Evolutionary conservation across 1,140 invertebrate genomes (phyloP), one percentile per base, ranked within the genome.

Genomic region (Drosophila suzukii): DNA sequence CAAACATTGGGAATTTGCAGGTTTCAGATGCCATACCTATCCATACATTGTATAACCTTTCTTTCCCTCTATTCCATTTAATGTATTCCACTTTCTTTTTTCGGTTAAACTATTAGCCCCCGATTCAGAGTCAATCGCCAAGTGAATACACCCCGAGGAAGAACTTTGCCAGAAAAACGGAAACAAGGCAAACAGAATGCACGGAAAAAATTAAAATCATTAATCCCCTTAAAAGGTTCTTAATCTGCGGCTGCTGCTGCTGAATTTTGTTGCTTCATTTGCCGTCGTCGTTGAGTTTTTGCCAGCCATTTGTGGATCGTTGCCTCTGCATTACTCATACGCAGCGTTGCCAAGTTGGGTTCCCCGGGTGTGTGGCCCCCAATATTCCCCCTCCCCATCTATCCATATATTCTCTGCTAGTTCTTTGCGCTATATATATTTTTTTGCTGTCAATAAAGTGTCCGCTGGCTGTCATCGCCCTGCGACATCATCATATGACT

Each of bases 201-300:
- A 72, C 44, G 43, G 47, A 63, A 77, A 88, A 80, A 84, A 63
- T 81, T 47, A 78, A 84, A 78, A 78, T 66, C 75, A 75, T 72
- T 89, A 91, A 91, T 91, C 80, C 90, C 85, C 73, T 91, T 91
- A 91, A 91, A 91, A 91, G 90, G 90, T 91, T 91, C 84, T 90
- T 91, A 91, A 91, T 86, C 90, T 90, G 79, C 55, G 74, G 79
- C 90, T 77, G 66, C 76, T 82, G 84, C 77, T 85, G 75, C 61
- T 79, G 77, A 75, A 81, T 83, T 76, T 77, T 79, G 76, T 76
- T 91, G 62, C 80, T 84, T 88, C 77, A 83, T 78, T 90, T 90
- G 61, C 66, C 50, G 46, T 59, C 46, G 62, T 44, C n/a, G 38
- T 68, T 39, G 20, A 57, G 15, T 58, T 43, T 62, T 34, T 41